Conservation (phyloP, 2,888 invertebrate genomes). For the Tortricodes alternella region DNA sequence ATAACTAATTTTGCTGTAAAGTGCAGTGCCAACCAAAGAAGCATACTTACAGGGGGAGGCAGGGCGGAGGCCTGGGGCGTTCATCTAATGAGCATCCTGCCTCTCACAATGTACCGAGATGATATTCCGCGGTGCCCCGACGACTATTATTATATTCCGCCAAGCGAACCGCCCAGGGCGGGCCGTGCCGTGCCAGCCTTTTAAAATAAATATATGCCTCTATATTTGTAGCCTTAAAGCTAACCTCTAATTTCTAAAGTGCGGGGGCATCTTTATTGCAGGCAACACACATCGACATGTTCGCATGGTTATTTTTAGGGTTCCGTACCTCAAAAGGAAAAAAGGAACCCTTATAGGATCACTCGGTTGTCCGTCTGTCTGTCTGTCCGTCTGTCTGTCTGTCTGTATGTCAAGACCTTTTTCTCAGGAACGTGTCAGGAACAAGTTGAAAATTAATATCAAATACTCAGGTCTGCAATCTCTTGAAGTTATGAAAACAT, state of each 20-base stretch:
- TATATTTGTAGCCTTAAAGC: conserved; percentile 52
- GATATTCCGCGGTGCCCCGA: conserved; percentile 70
- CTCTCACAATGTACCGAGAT: conserved; percentile 77
- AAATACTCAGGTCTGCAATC: no score
- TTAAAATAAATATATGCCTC: conserved; percentile 67
- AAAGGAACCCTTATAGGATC: no score
- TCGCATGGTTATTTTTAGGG: background rate
- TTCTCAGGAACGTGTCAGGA: no score
- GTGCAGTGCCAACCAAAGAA: conserved; percentile 34
- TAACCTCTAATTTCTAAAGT: conserved; percentile 58
- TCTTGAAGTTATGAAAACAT: no score
- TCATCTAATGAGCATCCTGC: conserved; percentile 82
- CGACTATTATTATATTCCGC: conserved; percentile 77
- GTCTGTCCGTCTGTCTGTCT: no score
- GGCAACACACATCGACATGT: conserved; percentile 10
- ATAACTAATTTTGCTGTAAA: conserved; percentile 56
- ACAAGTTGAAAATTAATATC: no score
- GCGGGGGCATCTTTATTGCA: conserved; percentile 8
- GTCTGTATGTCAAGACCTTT: no score
- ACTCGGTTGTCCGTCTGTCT: no score
- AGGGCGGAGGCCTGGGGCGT: conserved; percentile 63
- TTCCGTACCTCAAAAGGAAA: no score
- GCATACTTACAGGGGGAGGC: conserved; percentile 46
- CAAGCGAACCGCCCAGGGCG: conserved; percentile 59
- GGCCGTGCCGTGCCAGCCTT: conserved; percentile 60